These are phyloP conservation scores for Acrossocheilus fasciatus DNA, from an alignment of 2,797 vertebrate species.

Conservation along the genomic window DNA sequence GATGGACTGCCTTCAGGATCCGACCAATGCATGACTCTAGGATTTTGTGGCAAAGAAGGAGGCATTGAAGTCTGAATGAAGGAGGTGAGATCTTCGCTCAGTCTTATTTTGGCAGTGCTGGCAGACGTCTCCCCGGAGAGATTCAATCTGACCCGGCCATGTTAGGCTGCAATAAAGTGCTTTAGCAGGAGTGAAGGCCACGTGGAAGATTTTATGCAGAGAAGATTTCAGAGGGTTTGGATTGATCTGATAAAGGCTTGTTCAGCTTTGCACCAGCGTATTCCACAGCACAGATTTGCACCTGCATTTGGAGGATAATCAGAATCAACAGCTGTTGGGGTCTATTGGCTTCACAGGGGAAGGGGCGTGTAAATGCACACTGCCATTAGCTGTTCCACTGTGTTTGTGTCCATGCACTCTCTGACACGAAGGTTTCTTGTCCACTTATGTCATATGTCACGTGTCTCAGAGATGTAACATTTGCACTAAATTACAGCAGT, in stretches of 20 bases:
- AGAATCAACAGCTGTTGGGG: slow-evolving; percentile 45
- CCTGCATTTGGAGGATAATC: slow-evolving; percentile 51
- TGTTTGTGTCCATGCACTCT: slow-evolving; percentile 19
- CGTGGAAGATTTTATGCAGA: slow-evolving; percentile 12
- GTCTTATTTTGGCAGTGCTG: slow-evolving; percentile 56
- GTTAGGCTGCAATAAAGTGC: slow-evolving; percentile 42
- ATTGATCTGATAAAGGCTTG: slow-evolving; percentile 53
- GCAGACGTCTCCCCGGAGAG: slow-evolving; percentile 40
- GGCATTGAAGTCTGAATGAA: slow-evolving; percentile 30
- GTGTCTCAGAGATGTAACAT: neutral
- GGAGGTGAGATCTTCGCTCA: slow-evolving; percentile 59
- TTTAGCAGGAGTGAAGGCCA: slow-evolving; percentile 31
- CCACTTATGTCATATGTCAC: neutral
- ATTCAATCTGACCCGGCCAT: slow-evolving; percentile 56
- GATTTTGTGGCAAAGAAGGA: slow-evolving; percentile 39
- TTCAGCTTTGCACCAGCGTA: slow-evolving; percentile 45
- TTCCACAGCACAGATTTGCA: slow-evolving; percentile 46
- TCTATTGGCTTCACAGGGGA: slow-evolving; percentile 37
- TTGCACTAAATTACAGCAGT: neutral
- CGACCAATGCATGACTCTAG: slow-evolving; percentile 29
- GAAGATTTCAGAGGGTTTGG: slow-evolving; percentile 43
- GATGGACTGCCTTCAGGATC: slow-evolving; percentile 45
- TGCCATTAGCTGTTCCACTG: slow-evolving; percentile 3
- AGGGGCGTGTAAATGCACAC: slow-evolving; percentile 31
- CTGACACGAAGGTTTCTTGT: slow-evolving; percentile 7